Conservation (phyloP, 2,113 vertebrate genomes). For the Lonchura striata region DNA sequence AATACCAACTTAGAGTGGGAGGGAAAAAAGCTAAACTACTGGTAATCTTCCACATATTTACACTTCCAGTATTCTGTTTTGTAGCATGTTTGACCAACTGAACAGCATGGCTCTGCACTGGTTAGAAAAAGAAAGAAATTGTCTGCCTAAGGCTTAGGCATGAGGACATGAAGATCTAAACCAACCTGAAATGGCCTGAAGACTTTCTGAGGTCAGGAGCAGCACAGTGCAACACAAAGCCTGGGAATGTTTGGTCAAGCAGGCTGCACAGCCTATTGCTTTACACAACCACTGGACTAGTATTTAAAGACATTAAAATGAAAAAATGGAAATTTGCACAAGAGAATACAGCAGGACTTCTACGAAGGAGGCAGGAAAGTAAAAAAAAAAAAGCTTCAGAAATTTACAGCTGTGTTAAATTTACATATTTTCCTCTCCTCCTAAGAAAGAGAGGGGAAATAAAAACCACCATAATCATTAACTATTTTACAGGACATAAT, state of each 20-base stretch:
- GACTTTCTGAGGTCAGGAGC: neutral
- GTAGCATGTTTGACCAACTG: neutral
- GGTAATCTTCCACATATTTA: neutral
- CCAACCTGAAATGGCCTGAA: neutral
- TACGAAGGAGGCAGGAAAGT: neutral
- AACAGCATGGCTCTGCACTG: neutral
- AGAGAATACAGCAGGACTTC: neutral
- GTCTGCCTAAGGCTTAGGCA: neutral
- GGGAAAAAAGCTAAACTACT: neutral
- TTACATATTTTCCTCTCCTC: neutral
- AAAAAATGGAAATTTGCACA: neutral
- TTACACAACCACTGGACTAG: neutral
- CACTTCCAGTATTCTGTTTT: neutral
- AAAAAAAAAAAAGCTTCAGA: neutral
- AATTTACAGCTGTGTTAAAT: neutral
- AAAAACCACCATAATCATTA: neutral
- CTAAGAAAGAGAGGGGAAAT: neutral
- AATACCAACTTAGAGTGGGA: neutral
- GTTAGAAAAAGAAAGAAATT: neutral
- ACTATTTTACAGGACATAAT: neutral
- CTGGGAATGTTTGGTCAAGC: accelerated
- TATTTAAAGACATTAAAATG: neutral
- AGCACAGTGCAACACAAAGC: neutral
- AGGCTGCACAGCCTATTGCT: neutral
- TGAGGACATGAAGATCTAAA: neutral